These are phyloP conservation scores for Embiotoca jacksoni DNA, from an alignment of 2,113 vertebrate species.

Conservation along the genomic window DNA sequence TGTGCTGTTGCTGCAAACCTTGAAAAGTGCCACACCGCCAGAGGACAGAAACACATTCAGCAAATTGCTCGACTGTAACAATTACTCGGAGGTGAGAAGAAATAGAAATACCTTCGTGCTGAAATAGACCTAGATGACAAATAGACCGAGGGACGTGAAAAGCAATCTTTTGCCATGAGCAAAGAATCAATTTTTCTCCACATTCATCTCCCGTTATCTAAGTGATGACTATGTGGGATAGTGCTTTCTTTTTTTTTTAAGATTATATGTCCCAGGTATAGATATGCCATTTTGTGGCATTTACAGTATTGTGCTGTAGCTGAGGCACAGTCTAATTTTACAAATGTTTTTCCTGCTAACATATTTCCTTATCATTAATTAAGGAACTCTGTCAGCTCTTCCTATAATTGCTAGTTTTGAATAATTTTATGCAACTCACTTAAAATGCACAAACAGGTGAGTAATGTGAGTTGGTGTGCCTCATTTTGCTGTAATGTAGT, in stretches of 20 bases:
- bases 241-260: conserved; percentile 14
- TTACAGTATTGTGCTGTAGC: not conserved
- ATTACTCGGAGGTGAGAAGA: conserved; percentile 67
- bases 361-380: not conserved
- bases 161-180: conserved; percentile 54
- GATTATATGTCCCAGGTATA: not conserved
- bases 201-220: conserved; percentile 43
- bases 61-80: conserved; percentile 65
- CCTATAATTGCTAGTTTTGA: conserved; percentile 3
- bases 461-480: not conserved
- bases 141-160: conserved; percentile 51
- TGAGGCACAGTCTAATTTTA: not conserved
- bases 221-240: conserved; percentile 13
- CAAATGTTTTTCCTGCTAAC: not conserved
- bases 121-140: conserved; percentile 73
- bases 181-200: conserved; percentile 53
- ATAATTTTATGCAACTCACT: not conserved
- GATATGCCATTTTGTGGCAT: conserved; percentile 19
- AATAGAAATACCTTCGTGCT: conserved; percentile 55
- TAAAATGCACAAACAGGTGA: not conserved
- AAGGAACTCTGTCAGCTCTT: conserved; percentile 1
- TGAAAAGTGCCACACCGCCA: conserved; percentile 45
- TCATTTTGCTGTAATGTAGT: not conserved
- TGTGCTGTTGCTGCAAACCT: conserved; percentile 45
- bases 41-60: conserved; percentile 65